phyloP scores from a whole-genome alignment of 2,888 invertebrate species.

The Trachelus tabidus region DNA sequence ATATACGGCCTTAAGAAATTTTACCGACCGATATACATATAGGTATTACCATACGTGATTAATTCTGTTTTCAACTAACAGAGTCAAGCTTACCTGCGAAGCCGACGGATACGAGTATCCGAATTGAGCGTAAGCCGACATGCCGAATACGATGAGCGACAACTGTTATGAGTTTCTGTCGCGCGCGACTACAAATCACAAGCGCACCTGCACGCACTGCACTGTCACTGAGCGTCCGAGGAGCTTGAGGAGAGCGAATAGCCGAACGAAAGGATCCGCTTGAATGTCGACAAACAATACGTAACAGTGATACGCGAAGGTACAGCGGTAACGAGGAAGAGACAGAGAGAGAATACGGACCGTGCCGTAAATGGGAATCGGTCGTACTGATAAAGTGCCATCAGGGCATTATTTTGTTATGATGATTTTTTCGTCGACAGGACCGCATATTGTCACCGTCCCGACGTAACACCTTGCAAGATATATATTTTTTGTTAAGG shows the following conservation, averaged over 20 bases:
- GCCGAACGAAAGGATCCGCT: background rate
- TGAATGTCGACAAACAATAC: background rate
- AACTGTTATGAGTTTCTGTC: slow-evolving; percentile 22
- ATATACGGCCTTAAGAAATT: background rate
- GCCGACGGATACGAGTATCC: slow-evolving; percentile 93
- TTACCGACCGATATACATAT: too few species aligned
- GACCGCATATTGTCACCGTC: background rate
- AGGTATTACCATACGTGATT: background rate
- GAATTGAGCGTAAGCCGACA: slow-evolving; percentile 91
- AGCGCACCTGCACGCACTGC: slow-evolving; percentile 51
- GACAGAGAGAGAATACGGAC: background rate
- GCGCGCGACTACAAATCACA: slow-evolving; percentile 16
- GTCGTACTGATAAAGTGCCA: slow-evolving; percentile 31
- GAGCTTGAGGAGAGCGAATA: background rate
- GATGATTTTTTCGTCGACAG: background rate
- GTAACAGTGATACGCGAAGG: background rate
- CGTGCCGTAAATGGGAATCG: slow-evolving; percentile 22
- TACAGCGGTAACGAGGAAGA: background rate
- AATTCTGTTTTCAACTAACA: background rate
- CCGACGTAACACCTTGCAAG: background rate
- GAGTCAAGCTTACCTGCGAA: slow-evolving; percentile 79
- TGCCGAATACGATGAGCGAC: slow-evolving; percentile 38
- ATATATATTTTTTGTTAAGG: background rate
- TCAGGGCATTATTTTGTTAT: slow-evolving; percentile 39
- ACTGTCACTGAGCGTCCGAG: slow-evolving; percentile 31